These are phyloP conservation scores for Caprella mutica DNA, from an alignment of 2,888 invertebrate genomes.

Conservation along the genomic window DNA sequence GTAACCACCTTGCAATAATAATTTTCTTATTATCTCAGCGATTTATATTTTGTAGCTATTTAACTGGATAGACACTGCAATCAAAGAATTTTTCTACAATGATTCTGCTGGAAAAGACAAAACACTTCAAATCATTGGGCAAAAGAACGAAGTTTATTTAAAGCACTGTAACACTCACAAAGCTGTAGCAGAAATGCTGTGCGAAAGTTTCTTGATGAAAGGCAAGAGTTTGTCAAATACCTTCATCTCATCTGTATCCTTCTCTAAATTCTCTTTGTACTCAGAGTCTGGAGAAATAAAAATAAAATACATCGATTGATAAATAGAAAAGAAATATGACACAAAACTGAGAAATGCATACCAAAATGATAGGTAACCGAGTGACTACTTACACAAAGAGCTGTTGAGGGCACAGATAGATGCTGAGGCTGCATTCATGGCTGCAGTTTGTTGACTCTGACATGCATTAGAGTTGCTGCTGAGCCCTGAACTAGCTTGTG, in stretches of 20 bases:
- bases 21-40: no score
- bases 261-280: not conserved
- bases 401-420: not conserved
- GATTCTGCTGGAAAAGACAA: not conserved
- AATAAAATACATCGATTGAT: not conserved
- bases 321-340: not conserved
- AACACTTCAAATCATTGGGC: not conserved
- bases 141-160: not conserved
- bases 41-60: no score
- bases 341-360: not conserved
- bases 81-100: no score
- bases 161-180: not conserved
- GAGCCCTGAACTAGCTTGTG: no score
- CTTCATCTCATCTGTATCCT: not conserved
- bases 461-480: not conserved
- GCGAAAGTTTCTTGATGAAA: not conserved
- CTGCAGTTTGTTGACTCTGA: not conserved
- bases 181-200: constrained; percentile 3
- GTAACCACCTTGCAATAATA: no score
- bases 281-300: not conserved
- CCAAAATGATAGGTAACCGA: not conserved
- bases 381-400: not conserved
- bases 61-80: no score
- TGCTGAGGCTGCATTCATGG: not conserved
- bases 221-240: constrained; percentile 7